phyloP scores from a whole-genome alignment of 2,113 vertebrate species.

The Desmodus rotundus region DNA sequence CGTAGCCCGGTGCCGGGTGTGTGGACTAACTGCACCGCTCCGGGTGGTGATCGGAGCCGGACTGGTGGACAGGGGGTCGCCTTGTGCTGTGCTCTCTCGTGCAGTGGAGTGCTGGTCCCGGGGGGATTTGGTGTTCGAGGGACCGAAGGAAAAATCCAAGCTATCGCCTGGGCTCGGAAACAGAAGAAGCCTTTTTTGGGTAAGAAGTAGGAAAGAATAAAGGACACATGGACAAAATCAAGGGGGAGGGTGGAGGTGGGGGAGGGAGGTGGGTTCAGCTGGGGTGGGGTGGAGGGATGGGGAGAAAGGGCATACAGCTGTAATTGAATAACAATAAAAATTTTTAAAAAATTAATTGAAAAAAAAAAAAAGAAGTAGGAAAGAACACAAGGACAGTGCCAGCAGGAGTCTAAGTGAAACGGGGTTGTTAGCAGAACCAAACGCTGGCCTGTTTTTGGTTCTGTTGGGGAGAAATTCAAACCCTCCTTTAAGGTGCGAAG shows the following conservation, averaged over 20 bases:
- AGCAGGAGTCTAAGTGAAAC: not conserved
- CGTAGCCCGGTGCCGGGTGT: not conserved
- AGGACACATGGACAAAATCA: too few relatives aligned
- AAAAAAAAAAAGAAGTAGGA: conserved; percentile 55
- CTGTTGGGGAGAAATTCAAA: not conserved
- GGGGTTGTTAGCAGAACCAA: too few relatives aligned
- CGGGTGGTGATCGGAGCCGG: not conserved
- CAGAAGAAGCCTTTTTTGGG: conserved; percentile 96
- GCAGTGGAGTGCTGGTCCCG: conserved; percentile 93
- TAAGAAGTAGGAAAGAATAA: conserved; percentile 66
- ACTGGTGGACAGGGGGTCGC: not conserved
- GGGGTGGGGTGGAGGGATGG: too few relatives aligned
- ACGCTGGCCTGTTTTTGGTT: not conserved
- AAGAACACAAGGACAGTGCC: not conserved
- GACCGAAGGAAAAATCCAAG: conserved; percentile 97
- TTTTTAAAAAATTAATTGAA: too few relatives aligned
- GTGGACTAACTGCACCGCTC: not conserved
- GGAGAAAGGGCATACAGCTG: too few relatives aligned
- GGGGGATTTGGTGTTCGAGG: conserved; percentile 96
- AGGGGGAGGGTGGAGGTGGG: too few relatives aligned
- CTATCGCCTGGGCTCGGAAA: conserved; percentile 95
- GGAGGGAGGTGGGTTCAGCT: too few relatives aligned
- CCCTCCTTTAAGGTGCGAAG: not conserved
- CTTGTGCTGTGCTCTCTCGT: not conserved
- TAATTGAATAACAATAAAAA: too few relatives aligned